A percentile compares a stretch with the other conserved stretches of the same genome.
Conservation (phyloP, 1,140 invertebrate species). For the Cataglyphis hispanica region DNA sequence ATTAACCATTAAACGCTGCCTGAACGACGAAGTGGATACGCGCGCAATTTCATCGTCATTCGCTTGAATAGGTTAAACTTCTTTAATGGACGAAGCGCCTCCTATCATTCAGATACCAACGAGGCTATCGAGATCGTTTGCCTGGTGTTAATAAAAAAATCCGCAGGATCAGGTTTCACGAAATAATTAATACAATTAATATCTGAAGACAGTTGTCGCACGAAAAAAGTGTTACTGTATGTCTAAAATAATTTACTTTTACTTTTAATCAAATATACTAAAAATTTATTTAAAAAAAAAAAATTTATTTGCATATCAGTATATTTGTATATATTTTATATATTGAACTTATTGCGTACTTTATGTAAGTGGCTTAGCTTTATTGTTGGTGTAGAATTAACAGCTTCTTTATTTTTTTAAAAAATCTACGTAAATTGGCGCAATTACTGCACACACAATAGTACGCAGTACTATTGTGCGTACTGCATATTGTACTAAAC, state of each 20-base stretch:
- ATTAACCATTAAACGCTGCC: constrained; percentile 83
- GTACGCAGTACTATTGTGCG: neutral
- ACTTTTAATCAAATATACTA: neutral
- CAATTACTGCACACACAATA: constrained; percentile 29
- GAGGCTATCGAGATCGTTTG: constrained; percentile 54
- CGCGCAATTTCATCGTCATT: constrained; percentile 79
- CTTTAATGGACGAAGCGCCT: constrained; percentile 71
- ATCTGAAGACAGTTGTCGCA: neutral
- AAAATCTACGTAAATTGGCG: constrained; percentile 32
- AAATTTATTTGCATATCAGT: too few relatives aligned
- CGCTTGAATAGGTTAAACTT: constrained; percentile 79
- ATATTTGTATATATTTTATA: too few relatives aligned
- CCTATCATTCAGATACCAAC: constrained; percentile 63
- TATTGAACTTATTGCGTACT: constrained; percentile 67
- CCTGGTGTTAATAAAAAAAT: constrained; percentile 25
- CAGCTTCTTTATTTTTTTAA: constrained; percentile 54
- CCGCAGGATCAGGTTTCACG: neutral
- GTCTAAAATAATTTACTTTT: neutral
- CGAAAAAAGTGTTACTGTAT: neutral
- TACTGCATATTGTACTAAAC: constrained; percentile 39
- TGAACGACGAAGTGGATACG: constrained; percentile 81
- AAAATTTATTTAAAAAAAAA: too few relatives aligned
- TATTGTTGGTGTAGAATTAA: constrained; percentile 81
- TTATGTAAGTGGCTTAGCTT: constrained; percentile 77
- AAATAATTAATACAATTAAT: neutral